These are phyloP conservation scores for Drosophila ambigua DNA, from an alignment of 1,140 invertebrate species.

Conservation along the genomic window DNA sequence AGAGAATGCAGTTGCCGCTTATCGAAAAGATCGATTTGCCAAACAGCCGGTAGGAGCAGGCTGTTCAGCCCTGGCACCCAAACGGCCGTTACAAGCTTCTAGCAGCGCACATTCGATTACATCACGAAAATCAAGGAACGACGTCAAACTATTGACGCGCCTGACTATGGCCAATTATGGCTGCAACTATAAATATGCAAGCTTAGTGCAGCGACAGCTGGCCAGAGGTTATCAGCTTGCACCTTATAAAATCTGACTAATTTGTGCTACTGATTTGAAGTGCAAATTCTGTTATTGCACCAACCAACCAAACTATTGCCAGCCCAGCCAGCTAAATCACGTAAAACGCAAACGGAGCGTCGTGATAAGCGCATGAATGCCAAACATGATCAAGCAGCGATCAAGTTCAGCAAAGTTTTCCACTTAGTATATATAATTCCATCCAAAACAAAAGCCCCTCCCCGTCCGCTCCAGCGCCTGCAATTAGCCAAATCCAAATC, in stretches of 20 bases:
- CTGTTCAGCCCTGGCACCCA: background rate
- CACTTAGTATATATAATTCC: constrained; percentile 13
- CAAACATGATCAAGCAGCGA: constrained; percentile 62
- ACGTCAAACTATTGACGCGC: constrained; percentile 48
- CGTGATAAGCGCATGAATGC: constrained; percentile 73
- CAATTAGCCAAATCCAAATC: constrained; percentile 54
- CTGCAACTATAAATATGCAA: constrained; percentile 36
- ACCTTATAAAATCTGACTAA: constrained; percentile 37
- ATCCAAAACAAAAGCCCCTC: constrained; percentile 8
- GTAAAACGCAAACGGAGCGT: constrained; percentile 48
- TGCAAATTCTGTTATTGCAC: constrained; percentile 43
- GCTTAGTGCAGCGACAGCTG: constrained; percentile 30
- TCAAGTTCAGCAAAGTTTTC: constrained; percentile 60
- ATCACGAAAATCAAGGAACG: constrained; percentile 15
- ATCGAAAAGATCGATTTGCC: constrained; percentile 4
- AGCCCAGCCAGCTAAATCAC: constrained; percentile 33
- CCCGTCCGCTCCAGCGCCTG: background rate
- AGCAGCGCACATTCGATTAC: constrained; percentile 11
- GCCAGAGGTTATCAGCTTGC: constrained; percentile 50
- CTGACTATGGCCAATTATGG: constrained; percentile 20
- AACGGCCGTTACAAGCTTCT: constrained; percentile 27
- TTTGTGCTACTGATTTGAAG: constrained; percentile 20
- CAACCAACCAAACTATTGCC: constrained; percentile 26
- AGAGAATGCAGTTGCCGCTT: background rate
- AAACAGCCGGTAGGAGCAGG: background rate